A percentile compares a stretch with the other conserved stretches of the same genome.
These are phyloP conservation scores for Corythornis madagascariensis DNA, from an alignment of 2,113 vertebrate species.

Conservation along the genomic window DNA sequence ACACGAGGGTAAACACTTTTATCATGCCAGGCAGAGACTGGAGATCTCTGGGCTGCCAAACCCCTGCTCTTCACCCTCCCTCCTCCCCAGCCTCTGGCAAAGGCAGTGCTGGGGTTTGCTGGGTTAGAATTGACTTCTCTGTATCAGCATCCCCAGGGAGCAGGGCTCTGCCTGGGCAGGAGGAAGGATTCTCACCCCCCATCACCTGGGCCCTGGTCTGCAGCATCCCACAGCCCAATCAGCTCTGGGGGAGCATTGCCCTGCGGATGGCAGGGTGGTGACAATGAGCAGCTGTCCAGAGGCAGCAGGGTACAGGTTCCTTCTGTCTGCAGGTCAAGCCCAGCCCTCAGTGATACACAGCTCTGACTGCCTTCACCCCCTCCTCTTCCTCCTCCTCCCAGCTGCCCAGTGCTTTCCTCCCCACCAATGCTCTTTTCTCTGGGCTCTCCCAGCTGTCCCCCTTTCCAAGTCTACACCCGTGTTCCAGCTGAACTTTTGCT, in stretches of 20 bases:
- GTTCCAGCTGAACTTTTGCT: neutral
- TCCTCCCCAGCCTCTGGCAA: neutral
- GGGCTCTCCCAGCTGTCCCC: neutral
- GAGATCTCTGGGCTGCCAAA: neutral
- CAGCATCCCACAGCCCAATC: fast-evolving
- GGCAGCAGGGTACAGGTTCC: neutral
- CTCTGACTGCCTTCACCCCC: neutral
- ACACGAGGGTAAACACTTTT: neutral
- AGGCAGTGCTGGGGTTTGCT: neutral
- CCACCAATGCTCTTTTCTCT: neutral
- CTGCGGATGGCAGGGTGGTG: fast-evolving
- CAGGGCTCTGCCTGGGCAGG: neutral
- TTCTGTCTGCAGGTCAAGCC: neutral
- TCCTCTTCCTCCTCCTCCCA: neutral
- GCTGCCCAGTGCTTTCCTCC: neutral
- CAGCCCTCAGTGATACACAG: neutral
- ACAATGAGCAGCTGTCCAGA: neutral
- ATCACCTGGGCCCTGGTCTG: neutral
- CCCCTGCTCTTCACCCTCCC: neutral
- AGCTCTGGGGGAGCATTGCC: neutral
- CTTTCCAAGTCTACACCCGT: neutral
- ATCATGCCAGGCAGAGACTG: neutral
- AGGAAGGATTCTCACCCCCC: no score
- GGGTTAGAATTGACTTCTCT: neutral
- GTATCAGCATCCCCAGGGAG: neutral